A percentile compares a stretch with the other conserved stretches of the same genome.
Evolutionary conservation across 1,140 invertebrate species (phyloP).

Genomic region (Leptonema lineaticorne): DNA sequence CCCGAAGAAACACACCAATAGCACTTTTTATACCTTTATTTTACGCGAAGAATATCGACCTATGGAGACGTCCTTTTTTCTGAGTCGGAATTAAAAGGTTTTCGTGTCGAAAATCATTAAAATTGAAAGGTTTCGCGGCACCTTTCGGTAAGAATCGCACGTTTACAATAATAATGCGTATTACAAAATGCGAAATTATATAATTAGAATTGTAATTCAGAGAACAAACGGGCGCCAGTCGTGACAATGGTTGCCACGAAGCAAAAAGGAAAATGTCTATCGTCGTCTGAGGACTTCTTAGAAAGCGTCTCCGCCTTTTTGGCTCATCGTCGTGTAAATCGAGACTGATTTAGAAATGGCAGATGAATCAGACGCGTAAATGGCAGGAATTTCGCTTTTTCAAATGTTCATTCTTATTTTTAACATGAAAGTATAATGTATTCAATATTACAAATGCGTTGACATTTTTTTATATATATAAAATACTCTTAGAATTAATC

Average conservation of each 20-base stretch:
- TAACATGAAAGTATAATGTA: too few relatives aligned
- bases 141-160: too few relatives aligned
- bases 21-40: conserved; percentile 27
- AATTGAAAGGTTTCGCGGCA: too few relatives aligned
- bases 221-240: neutral
- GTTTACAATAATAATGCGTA: neutral
- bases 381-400: neutral
- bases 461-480: too few relatives aligned
- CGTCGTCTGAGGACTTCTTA: neutral
- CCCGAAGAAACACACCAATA: conserved; percentile 26
- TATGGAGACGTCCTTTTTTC: neutral
- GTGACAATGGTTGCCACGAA: neutral
- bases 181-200: neutral
- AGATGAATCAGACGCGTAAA: neutral
- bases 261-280: neutral
- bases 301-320: conserved; percentile 9
- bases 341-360: conserved; percentile 2
- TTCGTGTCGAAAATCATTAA: neutral
- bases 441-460: too few relatives aligned
- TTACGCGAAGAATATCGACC: conserved; percentile 15
- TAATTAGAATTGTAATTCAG: too few relatives aligned
- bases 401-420: too few relatives aligned
- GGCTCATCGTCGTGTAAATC: conserved; percentile 4
- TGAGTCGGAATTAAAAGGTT: conserved; percentile 11
- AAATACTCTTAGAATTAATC: too few relatives aligned